These are phyloP conservation scores for Temnopleurus reevesii DNA, from an alignment of 53 echinoderm and acorn worm genomes.

Conservation along the genomic window DNA sequence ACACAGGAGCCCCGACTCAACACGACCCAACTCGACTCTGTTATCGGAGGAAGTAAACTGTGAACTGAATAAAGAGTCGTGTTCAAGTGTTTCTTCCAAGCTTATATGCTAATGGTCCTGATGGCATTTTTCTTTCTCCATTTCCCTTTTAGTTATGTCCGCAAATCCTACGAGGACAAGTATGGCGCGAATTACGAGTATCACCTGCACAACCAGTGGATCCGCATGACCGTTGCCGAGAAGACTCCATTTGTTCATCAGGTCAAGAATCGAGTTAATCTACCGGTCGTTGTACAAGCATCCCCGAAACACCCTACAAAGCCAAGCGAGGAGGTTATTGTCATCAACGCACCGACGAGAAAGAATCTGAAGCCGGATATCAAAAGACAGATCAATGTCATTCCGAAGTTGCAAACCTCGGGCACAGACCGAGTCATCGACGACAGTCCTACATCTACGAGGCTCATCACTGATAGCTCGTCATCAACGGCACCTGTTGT, in stretches of 20 bases:
- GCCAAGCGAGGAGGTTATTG: background rate
- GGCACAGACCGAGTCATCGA: background rate
- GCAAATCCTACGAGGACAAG: background rate
- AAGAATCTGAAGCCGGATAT: background rate
- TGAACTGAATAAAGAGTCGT: too few species aligned
- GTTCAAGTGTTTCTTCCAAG: too few species aligned
- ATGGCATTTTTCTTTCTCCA: background rate
- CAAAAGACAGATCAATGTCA: background rate
- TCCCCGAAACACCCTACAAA: background rate
- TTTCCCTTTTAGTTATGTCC: background rate
- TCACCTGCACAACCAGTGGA: constrained; percentile 29
- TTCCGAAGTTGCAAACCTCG: background rate
- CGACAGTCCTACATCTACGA: background rate
- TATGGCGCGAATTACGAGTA: constrained; percentile 7
- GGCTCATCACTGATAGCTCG: too few species aligned
- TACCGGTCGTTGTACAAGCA: background rate
- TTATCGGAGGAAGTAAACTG: too few species aligned
- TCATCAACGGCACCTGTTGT: too few species aligned
- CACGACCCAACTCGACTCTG: too few species aligned
- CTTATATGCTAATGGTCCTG: too few species aligned
- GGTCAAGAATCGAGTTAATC: background rate
- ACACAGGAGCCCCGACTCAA: too few species aligned
- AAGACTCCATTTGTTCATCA: constrained; percentile 23
- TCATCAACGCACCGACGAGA: background rate
- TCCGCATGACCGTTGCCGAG: constrained; percentile 27